These are phyloP conservation scores for Eremobia ochroleuca DNA, from an alignment of 2,888 invertebrate species.

Conservation along the genomic window DNA sequence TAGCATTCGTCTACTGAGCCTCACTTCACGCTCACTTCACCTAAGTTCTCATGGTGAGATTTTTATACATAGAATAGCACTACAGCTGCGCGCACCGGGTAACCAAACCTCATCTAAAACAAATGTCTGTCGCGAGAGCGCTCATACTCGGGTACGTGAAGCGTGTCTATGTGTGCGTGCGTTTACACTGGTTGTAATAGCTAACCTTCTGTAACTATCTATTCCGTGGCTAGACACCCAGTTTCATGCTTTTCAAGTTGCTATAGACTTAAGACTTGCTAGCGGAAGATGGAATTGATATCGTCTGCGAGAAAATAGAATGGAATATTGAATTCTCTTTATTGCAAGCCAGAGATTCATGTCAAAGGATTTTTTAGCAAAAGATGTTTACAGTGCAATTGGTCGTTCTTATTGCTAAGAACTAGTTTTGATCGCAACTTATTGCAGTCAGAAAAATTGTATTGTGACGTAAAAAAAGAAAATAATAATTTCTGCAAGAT, in stretches of 20 bases:
- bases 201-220: background rate
- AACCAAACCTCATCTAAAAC: too few species aligned
- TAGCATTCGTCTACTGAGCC: too few species aligned
- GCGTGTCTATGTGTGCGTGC: background rate
- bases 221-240: conserved; percentile 6
- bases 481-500: background rate
- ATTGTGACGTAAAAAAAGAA: background rate
- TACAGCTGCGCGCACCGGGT: too few species aligned
- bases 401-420: conserved; percentile 8
- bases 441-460: background rate
- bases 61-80: too few species aligned
- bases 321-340: conserved; percentile 48
- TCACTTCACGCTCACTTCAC: too few species aligned
- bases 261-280: conserved; percentile 36
- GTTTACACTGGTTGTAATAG: fast-evolving
- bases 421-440: background rate
- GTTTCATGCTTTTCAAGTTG: conserved; percentile 38
- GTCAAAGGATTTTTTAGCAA: conserved; percentile 9
- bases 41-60: too few species aligned
- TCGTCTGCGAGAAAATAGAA: conserved; percentile 35
- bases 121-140: too few species aligned
- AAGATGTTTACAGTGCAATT: background rate
- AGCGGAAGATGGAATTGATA: conserved; percentile 44
- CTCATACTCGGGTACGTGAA: background rate
- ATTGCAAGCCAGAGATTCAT: conserved; percentile 24